Conservation (phyloP, 2,113 vertebrate species). For the Lonchura striata region DNA sequence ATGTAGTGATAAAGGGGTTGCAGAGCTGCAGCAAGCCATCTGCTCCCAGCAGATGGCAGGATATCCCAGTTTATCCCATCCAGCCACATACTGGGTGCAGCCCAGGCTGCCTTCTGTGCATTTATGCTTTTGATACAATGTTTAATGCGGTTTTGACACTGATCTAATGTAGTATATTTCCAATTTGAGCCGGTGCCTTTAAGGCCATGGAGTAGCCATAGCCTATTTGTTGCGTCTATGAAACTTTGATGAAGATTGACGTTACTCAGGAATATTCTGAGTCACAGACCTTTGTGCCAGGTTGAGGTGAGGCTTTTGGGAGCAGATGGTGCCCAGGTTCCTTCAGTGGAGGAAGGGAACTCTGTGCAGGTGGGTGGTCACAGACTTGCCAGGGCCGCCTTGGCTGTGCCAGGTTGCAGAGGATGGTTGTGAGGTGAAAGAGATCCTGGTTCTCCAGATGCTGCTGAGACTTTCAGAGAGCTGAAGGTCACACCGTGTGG, state of each 20-base stretch:
- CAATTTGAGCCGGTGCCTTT: neutral
- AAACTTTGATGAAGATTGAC: neutral
- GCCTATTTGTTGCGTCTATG: neutral
- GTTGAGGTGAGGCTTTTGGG: neutral
- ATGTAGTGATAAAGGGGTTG: neutral
- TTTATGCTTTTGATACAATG: neutral
- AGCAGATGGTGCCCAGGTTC: neutral
- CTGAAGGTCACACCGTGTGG: neutral
- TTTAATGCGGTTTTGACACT: neutral
- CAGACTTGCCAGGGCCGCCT: neutral
- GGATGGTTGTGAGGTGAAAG: neutral
- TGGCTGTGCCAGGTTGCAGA: neutral
- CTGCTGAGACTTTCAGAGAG: neutral
- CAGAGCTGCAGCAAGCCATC: neutral
- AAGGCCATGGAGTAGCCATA: neutral
- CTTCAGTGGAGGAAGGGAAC: neutral
- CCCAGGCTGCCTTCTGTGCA: neutral
- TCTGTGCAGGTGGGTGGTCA: neutral
- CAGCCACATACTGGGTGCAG: neutral
- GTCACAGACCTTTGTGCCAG: neutral
- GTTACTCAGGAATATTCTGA: neutral
- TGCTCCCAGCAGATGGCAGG: constrained; percentile 77
- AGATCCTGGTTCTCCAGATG: neutral
- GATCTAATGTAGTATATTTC: neutral
- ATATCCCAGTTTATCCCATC: neutral